Evolutionary conservation across 2,113 vertebrate species (phyloP).

Genomic region (Phylloscopus whistleri): DNA sequence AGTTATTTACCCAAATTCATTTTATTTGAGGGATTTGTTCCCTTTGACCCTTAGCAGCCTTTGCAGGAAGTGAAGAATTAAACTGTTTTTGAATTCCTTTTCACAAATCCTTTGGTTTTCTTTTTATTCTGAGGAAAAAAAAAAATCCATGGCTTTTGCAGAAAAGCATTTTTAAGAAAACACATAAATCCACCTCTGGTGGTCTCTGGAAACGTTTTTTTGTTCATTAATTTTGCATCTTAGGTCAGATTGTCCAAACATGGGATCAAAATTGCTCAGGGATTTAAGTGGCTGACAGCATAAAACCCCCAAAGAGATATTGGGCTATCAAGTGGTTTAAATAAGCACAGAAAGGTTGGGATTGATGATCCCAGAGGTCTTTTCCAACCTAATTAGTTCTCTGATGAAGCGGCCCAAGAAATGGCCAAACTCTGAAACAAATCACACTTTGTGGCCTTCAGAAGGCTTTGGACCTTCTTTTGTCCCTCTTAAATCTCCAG

Average conservation of each 20-base stretch:
- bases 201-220: neutral
- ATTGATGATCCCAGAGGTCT: neutral
- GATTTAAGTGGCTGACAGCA: neutral
- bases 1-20: neutral
- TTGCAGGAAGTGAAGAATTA: neutral
- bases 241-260: neutral
- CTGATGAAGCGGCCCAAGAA: neutral
- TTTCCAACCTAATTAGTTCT: neutral
- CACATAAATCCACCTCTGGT: neutral
- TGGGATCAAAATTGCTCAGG: neutral
- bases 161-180: neutral
- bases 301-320: neutral
- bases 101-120: neutral
- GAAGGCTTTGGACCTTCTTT: neutral
- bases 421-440: neutral
- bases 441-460: neutral
- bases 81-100: neutral
- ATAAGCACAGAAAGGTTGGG: neutral
- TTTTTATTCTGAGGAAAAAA: neutral
- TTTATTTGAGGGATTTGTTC: conserved; percentile 6
- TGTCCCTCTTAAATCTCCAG: neutral
- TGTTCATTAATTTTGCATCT: neutral
- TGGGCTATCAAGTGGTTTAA: neutral
- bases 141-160: neutral
- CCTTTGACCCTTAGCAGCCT: neutral